Conservation (phyloP, 2,113 vertebrate species). For the Grallaria varia region DNA sequence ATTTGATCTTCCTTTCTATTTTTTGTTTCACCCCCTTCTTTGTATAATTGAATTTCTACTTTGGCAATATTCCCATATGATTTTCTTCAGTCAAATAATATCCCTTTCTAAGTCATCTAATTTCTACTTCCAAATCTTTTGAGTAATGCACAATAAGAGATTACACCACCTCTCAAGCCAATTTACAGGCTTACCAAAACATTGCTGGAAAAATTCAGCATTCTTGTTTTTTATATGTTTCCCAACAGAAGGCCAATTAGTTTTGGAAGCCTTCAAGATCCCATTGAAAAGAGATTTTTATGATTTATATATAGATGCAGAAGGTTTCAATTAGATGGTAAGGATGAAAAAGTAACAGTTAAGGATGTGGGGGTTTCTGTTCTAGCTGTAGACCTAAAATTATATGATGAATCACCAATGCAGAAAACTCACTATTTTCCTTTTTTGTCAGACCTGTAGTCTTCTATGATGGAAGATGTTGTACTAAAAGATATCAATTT, state of each 20-base stretch:
- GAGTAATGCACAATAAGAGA: not conserved
- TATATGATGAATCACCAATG: not conserved
- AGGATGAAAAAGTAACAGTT: not conserved
- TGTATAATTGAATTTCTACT: not conserved
- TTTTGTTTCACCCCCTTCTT: not conserved
- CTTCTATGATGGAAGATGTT: not conserved
- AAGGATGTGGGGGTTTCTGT: not conserved
- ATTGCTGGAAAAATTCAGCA: not conserved
- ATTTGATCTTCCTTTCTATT: not conserved
- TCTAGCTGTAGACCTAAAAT: not conserved
- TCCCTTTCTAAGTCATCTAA: not conserved
- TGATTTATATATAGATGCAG: constrained; percentile 39
- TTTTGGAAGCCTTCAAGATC: not conserved
- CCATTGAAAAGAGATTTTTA: not conserved
- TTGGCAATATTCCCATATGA: not conserved
- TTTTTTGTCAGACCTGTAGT: not conserved
- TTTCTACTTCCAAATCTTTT: not conserved
- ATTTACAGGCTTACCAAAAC: constrained; percentile 1
- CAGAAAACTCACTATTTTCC: not conserved
- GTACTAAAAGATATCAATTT: not conserved
- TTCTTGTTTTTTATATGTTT: constrained; percentile 22
- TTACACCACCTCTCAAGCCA: constrained; percentile 12
- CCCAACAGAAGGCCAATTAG: not conserved
- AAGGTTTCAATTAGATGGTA: constrained; percentile 28
- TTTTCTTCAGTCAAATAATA: not conserved